phyloP scores from a whole-genome alignment of 2,888 invertebrate species.

The Spialia ferax region DNA sequence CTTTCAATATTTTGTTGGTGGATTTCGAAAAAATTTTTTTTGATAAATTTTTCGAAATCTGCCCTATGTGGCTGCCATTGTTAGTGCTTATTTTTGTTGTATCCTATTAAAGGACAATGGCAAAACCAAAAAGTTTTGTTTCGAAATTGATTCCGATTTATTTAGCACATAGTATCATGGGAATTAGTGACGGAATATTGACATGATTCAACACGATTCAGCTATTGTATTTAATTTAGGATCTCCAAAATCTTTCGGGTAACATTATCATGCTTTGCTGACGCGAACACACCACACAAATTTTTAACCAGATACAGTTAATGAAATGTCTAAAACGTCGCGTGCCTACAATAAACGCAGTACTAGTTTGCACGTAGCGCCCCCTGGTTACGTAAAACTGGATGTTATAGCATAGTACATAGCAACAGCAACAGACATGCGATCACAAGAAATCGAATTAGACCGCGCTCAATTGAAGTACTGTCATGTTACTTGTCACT shows the following conservation, averaged over 20 bases:
- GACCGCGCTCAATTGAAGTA: too few species aligned
- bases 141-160: neutral
- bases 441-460: too few species aligned
- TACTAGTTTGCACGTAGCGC: too few species aligned
- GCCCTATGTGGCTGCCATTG: slow-evolving; percentile 12
- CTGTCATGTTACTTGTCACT: too few species aligned
- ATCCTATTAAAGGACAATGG: slow-evolving; percentile 31
- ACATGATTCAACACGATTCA: neutral
- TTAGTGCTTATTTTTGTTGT: slow-evolving; percentile 18
- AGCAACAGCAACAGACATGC: too few species aligned
- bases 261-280: neutral
- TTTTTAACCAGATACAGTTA: neutral
- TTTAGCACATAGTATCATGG: too few species aligned
- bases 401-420: too few species aligned
- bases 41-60: slow-evolving; percentile 18
- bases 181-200: neutral
- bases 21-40: slow-evolving; percentile 19
- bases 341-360: neutral
- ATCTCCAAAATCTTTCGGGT: neutral
- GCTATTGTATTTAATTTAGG: too few species aligned
- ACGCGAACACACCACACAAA: neutral
- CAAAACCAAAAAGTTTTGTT: slow-evolving; percentile 1
- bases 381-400: too few species aligned
- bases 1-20: slow-evolving; percentile 5
- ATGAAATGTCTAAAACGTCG: neutral